phyloP scores from a whole-genome alignment of 2,797 vertebrate genomes.

The Lepilemur ruficaudatus region DNA sequence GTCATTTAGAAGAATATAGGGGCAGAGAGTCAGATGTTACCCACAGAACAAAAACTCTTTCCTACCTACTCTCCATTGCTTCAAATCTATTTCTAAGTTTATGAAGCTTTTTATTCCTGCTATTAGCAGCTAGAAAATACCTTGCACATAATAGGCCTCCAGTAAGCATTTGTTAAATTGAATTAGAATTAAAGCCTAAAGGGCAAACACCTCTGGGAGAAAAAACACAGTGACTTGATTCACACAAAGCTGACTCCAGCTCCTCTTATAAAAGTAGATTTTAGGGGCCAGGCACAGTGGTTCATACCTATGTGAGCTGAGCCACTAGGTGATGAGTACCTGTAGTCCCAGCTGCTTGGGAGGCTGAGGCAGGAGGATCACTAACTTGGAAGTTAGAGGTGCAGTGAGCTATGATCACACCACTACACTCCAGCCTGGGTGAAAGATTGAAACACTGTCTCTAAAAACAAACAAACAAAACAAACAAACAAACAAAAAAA shows the following conservation, averaged over 20 bases:
- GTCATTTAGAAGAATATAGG: neutral
- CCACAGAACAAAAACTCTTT: neutral
- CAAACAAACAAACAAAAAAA: too few species aligned
- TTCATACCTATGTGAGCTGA: neutral
- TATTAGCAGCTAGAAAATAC: neutral
- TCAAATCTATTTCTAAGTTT: slow-evolving; percentile 22
- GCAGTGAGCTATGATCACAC: neutral
- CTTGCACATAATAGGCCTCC: neutral
- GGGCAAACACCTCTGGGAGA: neutral
- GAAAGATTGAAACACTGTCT: neutral
- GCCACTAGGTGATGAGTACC: neutral
- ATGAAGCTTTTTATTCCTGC: slow-evolving; percentile 18
- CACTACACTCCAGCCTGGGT: neutral
- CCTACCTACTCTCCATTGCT: neutral
- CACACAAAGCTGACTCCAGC: neutral
- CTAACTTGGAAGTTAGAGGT: neutral
- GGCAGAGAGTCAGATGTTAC: neutral
- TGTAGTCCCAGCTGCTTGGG: neutral
- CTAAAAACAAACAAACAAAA: neutral
- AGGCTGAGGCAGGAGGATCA: neutral
- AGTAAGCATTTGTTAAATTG: slow-evolving; percentile 37
- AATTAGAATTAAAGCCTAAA: slow-evolving; percentile 19
- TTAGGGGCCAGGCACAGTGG: neutral
- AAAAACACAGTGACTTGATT: neutral
- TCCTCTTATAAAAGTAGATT: neutral